A percentile compares a stretch with the other conserved stretches of the same genome.
Conservation (phyloP, 2,113 vertebrate genomes). For the Phaethon lepturus region DNA sequence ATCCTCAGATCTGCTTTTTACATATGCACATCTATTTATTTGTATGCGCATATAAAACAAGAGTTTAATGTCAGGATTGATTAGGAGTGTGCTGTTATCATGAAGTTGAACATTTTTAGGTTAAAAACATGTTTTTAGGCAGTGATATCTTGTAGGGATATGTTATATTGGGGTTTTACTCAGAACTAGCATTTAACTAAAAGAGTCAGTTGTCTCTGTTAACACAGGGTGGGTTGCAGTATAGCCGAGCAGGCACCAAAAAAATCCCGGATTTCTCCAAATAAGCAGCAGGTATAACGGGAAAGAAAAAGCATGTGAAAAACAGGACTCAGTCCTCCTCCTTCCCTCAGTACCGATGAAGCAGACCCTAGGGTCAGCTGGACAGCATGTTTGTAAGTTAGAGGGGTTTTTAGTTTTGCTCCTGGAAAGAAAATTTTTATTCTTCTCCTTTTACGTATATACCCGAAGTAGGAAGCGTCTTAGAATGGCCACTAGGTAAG, state of each 20-base stretch:
- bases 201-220: neutral
- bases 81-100: neutral
- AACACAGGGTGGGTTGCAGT: neutral
- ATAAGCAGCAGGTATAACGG: neutral
- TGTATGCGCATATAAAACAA: neutral
- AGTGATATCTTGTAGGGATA: neutral
- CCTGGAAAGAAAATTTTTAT: neutral
- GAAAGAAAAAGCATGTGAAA: neutral
- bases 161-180: neutral
- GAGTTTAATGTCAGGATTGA: neutral
- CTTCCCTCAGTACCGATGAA: neutral
- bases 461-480: neutral
- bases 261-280: neutral
- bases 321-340: neutral
- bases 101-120: neutral
- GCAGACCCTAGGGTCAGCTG: neutral
- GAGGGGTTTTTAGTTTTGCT: neutral
- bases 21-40: neutral
- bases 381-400: accelerated
- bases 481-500: neutral
- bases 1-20: neutral
- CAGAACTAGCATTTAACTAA: neutral
- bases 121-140: neutral
- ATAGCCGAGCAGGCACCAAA: neutral
- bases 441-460: neutral